These are phyloP conservation scores for Indicator maculatus DNA, from an alignment of 2,113 vertebrate genomes.

Conservation along the genomic window DNA sequence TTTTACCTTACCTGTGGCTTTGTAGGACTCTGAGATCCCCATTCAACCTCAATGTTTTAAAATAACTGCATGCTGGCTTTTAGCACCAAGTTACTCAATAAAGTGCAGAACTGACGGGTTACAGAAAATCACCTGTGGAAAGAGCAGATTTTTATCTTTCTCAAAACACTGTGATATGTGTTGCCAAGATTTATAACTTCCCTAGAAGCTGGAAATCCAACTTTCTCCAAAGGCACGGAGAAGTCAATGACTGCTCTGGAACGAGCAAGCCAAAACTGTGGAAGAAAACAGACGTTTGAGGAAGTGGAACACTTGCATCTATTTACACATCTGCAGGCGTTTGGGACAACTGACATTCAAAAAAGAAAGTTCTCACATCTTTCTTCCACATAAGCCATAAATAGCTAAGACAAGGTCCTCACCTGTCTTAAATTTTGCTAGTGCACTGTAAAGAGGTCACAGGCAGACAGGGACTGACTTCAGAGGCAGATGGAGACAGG, in stretches of 20 bases:
- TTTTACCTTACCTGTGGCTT: background rate
- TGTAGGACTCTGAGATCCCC: background rate
- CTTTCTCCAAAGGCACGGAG: constrained; percentile 11
- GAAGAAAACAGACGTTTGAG: constrained; percentile 29
- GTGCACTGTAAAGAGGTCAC: background rate
- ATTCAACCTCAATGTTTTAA: constrained; percentile 16
- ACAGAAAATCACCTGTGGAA: constrained; percentile 48
- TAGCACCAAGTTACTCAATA: constrained; percentile 5
- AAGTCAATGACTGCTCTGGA: constrained; percentile 10
- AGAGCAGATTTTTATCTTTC: constrained; percentile 56
- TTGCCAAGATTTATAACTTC: constrained; percentile 52
- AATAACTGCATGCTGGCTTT: background rate
- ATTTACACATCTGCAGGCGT: constrained; percentile 39
- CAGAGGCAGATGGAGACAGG: background rate
- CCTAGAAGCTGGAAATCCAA: constrained; percentile 41
- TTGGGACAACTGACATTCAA: constrained; percentile 31
- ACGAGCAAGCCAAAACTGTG: background rate
- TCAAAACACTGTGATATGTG: constrained; percentile 20
- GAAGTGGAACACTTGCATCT: constrained; percentile 49
- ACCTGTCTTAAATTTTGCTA: constrained; percentile 62
- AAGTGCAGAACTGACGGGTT: constrained; percentile 2
- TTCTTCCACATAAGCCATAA: constrained; percentile 48
- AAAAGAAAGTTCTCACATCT: constrained; percentile 49
- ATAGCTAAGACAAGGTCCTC: constrained; percentile 63
- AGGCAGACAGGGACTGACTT: background rate